phyloP scores from a whole-genome alignment of 2,113 vertebrate genomes.

The Pogona vitticeps region DNA sequence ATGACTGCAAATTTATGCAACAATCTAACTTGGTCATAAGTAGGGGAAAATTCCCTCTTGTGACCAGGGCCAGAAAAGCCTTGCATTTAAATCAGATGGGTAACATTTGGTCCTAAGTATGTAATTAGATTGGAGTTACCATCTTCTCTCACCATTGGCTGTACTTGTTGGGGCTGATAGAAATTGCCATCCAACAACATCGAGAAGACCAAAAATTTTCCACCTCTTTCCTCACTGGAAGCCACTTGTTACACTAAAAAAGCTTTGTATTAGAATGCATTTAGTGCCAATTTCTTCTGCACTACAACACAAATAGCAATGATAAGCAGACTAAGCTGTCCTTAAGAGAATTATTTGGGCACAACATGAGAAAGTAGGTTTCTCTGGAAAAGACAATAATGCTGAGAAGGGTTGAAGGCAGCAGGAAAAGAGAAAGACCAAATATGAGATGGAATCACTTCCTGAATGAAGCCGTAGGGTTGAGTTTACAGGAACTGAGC shows the following conservation, averaged over 20 bases:
- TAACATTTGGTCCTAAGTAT: too few relatives aligned
- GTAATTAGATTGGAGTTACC: background rate
- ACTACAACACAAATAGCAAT: conserved; percentile 28
- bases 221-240: background rate
- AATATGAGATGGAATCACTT: too few relatives aligned
- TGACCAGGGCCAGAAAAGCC: conserved; percentile 28
- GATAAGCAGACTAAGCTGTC: background rate
- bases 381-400: too few relatives aligned
- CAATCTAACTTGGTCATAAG: too few relatives aligned
- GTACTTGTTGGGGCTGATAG: background rate
- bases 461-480: too few relatives aligned
- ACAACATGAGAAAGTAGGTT: too few relatives aligned
- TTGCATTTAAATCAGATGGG: background rate
- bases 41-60: too few relatives aligned
- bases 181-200: background rate
- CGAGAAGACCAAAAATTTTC: background rate
- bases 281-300: background rate
- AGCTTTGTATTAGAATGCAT: background rate
- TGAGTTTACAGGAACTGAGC: too few relatives aligned
- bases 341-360: conserved; percentile 2
- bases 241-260: conserved; percentile 17
- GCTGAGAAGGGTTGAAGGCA: too few relatives aligned
- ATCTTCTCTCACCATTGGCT: background rate
- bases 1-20: too few relatives aligned
- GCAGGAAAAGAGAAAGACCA: too few relatives aligned